Evolutionary conservation across 1,140 invertebrate genomes (phyloP), one percentile per base, ranked within the genome.

Genomic region (Sipha flava): DNA sequence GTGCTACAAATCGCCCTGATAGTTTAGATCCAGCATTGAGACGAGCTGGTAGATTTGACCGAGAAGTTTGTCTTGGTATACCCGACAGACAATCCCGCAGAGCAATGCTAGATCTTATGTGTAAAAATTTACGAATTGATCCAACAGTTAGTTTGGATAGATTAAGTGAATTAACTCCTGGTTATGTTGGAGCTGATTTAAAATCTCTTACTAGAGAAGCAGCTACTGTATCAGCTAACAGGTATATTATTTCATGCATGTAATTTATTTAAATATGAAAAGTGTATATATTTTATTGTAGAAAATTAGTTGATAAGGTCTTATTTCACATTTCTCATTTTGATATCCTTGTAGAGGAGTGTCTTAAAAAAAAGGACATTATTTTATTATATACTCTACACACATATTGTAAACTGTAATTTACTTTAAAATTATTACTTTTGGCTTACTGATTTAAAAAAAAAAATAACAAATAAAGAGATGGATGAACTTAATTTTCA

Each of bases 181-280:
- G 97, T n/a, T 99, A 93, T 89, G 96, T 98, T 45, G 97, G 96
- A 26, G 96, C 95, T 14, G 98, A 99, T 89, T 88, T 99, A 31
- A 89, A 92, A 83, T 92, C 95, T 0, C 86, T 98, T 43, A 90
- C 93, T 2, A 89, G 92, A 81, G 94, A 97, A 87, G 94, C 96
- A 37, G 93, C 93, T 7, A 92, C 95, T 84, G 89, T 90, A 82
- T 95, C 96, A 31, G 91, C 97, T 0, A 92, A 80, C 52, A 37
- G 81, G 81, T 81, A 62, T n/a, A 45, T 47, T 29, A 29, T 29
- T 47, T 10, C 0, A 43, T 66, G 14, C 6, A 3, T 21, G 16
- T 26, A 26, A 54, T 4, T 26, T 47, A 47, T 47, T 2, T n/a
- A n/a, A n/a, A n/a, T n/a, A n/a, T n/a, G n/a, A n/a, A n/a, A n/a